These are phyloP conservation scores for Gopherus evgoodei DNA, from an alignment of 2,113 vertebrate genomes.

Conservation along the genomic window DNA sequence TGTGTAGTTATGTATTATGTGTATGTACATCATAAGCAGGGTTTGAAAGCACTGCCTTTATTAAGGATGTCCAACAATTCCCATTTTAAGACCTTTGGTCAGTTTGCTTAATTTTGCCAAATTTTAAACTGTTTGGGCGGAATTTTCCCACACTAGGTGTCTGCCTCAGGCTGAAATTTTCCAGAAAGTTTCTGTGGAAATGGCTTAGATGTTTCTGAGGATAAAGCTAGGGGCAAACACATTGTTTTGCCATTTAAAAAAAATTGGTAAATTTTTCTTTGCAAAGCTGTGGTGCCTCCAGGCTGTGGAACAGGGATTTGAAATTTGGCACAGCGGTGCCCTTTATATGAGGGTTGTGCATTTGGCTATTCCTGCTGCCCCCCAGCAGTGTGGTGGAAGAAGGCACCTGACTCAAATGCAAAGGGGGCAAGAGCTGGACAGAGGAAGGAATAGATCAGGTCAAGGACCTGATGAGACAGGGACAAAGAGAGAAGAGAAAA, in stretches of 20 bases:
- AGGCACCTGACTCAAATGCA: too few relatives aligned
- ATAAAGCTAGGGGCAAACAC: neutral
- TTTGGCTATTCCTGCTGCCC: neutral
- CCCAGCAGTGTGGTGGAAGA: too few relatives aligned
- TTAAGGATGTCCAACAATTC: neutral
- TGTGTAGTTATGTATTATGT: neutral
- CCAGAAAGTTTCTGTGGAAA: neutral
- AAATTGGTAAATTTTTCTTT: neutral
- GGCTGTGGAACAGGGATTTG: neutral
- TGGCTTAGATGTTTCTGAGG: neutral
- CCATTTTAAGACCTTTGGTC: neutral
- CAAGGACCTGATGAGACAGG: too few relatives aligned
- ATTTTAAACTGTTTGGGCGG: neutral
- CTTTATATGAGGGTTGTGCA: too few relatives aligned
- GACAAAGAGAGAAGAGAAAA: too few relatives aligned
- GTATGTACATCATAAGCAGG: neutral
- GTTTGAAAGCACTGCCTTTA: neutral
- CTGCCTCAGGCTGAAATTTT: neutral
- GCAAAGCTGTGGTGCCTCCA: neutral
- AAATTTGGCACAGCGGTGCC: too few relatives aligned
- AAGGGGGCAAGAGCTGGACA: too few relatives aligned
- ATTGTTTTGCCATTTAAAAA: neutral
- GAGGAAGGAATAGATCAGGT: too few relatives aligned
- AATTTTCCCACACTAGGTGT: neutral
- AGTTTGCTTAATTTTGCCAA: neutral